Evolutionary conservation across 1,140 invertebrate genomes (phyloP).

Genomic region (Acromyrmex heyeri): DNA sequence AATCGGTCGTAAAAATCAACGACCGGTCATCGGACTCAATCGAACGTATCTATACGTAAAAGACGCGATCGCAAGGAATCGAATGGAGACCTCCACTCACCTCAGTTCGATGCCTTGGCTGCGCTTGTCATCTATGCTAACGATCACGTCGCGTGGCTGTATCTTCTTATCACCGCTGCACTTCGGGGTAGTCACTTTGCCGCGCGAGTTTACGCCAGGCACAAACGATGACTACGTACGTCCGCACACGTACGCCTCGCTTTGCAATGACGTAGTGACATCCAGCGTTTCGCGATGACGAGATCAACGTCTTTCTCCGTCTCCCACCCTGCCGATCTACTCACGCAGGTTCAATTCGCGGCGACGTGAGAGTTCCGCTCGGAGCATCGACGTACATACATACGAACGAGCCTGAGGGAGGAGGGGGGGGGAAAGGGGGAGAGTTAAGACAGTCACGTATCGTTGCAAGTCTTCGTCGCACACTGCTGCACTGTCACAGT

Average conservation of each 20-base stretch:
- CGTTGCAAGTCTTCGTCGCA: constrained; percentile 33
- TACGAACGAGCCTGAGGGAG: neutral
- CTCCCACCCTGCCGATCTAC: neutral
- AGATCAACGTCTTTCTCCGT: constrained; percentile 31
- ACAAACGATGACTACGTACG: constrained; percentile 49
- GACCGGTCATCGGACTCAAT: neutral
- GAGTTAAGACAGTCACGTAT: constrained; percentile 54
- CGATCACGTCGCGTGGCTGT: constrained; percentile 81
- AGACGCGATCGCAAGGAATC: no score
- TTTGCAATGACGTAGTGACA: constrained; percentile 32
- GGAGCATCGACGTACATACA: neutral
- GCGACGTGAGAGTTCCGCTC: constrained; percentile 31
- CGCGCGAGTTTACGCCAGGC: constrained; percentile 64
- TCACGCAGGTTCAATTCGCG: constrained; percentile 45
- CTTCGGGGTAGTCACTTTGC: constrained; percentile 82
- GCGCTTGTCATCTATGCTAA: constrained; percentile 82
- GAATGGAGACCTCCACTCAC: constrained; percentile 61
- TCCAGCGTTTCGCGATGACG: constrained; percentile 20
- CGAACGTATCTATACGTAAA: neutral
- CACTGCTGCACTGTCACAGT: constrained; percentile 39
- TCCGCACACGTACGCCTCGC: constrained; percentile 25
- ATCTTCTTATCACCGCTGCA: constrained; percentile 78
- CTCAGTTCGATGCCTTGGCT: constrained; percentile 80
- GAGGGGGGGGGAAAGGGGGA: neutral
- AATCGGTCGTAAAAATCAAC: constrained; percentile 9